Evolutionary conservation across 2,888 invertebrate genomes (phyloP).

Genomic region (Tetranychus piercei): DNA sequence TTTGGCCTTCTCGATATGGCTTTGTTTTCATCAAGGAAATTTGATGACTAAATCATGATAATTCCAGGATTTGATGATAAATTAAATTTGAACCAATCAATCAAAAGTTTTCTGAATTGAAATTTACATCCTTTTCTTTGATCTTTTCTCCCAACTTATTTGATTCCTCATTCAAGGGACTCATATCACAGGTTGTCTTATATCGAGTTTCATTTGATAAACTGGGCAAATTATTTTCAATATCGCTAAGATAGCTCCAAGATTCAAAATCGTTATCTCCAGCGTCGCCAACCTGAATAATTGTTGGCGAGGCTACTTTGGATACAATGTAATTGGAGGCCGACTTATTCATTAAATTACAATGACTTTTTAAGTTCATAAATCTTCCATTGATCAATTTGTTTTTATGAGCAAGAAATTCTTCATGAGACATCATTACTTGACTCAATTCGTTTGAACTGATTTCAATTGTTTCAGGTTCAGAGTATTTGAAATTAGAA

Average conservation of each 20-base stretch:
- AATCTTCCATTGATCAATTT: constrained; percentile 13
- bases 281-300: neutral
- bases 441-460: constrained; percentile 29
- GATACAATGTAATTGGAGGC: constrained; percentile 25
- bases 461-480: constrained; percentile 27
- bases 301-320: constrained; percentile 15
- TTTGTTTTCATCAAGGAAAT: too few species aligned
- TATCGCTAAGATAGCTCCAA: constrained; percentile 18
- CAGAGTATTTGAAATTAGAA: neutral
- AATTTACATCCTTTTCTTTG: neutral
- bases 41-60: too few species aligned
- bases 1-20: too few species aligned
- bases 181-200: neutral
- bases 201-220: neutral
- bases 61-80: neutral
- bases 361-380: neutral
- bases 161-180: neutral
- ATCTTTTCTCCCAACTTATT: neutral
- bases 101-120: neutral
- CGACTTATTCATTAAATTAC: neutral
- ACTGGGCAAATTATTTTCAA: constrained; percentile 5
- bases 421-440: constrained; percentile 30
- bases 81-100: neutral
- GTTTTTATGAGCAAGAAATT: constrained; percentile 24
- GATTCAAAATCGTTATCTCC: constrained; percentile 19